Evolutionary conservation across 2,797 vertebrate genomes (phyloP).

Genomic region (Okamejei kenojei): DNA sequence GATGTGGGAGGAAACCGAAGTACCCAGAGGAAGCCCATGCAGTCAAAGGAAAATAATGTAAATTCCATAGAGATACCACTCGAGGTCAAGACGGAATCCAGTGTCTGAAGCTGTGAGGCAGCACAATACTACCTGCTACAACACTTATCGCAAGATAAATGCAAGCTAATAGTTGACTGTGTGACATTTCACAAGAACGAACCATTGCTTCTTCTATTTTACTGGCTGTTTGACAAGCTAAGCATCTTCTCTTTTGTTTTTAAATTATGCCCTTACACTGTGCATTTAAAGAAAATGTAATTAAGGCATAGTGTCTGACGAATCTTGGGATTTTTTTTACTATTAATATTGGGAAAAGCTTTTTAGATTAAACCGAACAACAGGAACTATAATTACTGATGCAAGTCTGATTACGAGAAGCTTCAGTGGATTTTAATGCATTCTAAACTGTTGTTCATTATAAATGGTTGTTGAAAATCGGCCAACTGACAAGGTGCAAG

Average conservation of each 20-base stretch:
- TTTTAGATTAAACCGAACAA: slow-evolving; percentile 32
- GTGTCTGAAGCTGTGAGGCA: too few relatives aligned
- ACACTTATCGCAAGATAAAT: neutral
- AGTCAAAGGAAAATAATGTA: too few relatives aligned
- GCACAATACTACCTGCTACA: too few relatives aligned
- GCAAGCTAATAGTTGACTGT: neutral
- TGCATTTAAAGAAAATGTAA: slow-evolving; percentile 5
- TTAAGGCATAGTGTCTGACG: neutral
- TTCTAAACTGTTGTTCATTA: slow-evolving; percentile 35
- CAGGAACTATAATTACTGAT: slow-evolving; percentile 30
- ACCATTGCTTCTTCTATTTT: neutral
- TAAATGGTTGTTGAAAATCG: slow-evolving; percentile 26
- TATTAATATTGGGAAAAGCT: neutral
- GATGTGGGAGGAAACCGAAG: too few relatives aligned
- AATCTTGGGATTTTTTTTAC: slow-evolving; percentile 24
- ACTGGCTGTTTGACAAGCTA: neutral
- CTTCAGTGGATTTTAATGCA: slow-evolving; percentile 30
- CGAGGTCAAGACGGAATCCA: too few relatives aligned
- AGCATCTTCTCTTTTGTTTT: neutral
- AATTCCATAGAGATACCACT: too few relatives aligned
- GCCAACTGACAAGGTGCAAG: slow-evolving; percentile 32
- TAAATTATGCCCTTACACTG: neutral
- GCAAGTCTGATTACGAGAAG: slow-evolving; percentile 33
- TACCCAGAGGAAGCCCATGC: too few relatives aligned
- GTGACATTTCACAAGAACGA: neutral